These are phyloP conservation scores for Phasia obesa DNA, from an alignment of 2,888 invertebrate genomes.

Conservation along the genomic window DNA sequence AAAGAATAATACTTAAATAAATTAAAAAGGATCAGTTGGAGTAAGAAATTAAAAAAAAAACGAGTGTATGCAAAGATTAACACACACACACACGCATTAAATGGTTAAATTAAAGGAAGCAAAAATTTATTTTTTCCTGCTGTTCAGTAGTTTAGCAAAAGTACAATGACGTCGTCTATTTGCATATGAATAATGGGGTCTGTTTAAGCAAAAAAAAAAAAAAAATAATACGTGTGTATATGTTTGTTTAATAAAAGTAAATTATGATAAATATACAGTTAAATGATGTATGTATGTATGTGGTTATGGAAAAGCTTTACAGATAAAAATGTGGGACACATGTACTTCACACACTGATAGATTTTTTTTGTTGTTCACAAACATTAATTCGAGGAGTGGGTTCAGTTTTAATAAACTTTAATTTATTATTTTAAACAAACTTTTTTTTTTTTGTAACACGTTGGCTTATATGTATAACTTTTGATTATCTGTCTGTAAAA, in stretches of 20 bases:
- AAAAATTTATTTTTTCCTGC: neutral
- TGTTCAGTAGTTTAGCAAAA: constrained; percentile 37
- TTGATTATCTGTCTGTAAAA: no score
- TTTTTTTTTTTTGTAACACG: no score
- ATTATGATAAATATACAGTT: constrained; percentile 4
- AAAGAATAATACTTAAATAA: constrained; percentile 56
- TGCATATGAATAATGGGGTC: constrained; percentile 63
- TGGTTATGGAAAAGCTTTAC: constrained; percentile 9
- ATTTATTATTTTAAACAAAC: no score
- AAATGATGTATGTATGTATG: constrained; percentile 9
- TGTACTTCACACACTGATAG: neutral
- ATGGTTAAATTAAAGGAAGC: constrained; percentile 37
- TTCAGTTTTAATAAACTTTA: no score
- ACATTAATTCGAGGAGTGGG: neutral
- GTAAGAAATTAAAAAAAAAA: constrained; percentile 30
- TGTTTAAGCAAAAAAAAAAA: constrained; percentile 7
- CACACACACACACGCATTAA: constrained; percentile 9
- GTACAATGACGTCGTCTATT: constrained; percentile 67
- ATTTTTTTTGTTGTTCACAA: neutral
- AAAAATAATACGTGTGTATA: neutral
- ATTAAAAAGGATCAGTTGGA: constrained; percentile 61
- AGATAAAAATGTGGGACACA: constrained; percentile 20
- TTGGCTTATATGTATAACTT: no score
- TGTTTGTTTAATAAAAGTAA: constrained; percentile 10
- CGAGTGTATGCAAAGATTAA: neutral